Evolutionary conservation across 2,888 invertebrate genomes (phyloP).

Genomic region (Cephus runcator): DNA sequence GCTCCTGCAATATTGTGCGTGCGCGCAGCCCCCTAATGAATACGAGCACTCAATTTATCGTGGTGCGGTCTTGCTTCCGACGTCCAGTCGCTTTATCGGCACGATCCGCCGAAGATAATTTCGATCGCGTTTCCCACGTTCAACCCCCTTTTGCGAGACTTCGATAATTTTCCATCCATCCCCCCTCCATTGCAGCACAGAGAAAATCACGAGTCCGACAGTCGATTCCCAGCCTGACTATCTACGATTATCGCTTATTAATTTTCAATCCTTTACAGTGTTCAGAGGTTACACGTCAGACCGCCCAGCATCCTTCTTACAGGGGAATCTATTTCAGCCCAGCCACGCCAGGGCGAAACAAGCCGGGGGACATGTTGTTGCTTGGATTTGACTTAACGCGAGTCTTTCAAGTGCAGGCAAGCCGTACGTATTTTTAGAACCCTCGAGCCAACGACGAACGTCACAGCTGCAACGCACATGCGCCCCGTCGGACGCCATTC

Average conservation of each 20-base stretch:
- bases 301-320: no score
- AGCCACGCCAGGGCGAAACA: no score
- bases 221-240: background rate
- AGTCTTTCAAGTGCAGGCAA: conserved; percentile 46
- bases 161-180: no score
- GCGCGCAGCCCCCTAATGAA: conserved; percentile 5
- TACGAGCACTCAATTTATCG: conserved; percentile 6
- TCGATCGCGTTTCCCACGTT: background rate
- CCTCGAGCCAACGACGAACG: conserved; percentile 35
- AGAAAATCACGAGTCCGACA: background rate
- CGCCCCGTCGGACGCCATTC: conserved; percentile 43
- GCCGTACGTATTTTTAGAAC: conserved; percentile 55
- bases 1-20: conserved; percentile 25
- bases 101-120: background rate
- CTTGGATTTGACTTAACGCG: no score
- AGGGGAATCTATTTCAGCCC: no score
- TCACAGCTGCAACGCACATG: conserved; percentile 56
- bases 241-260: background rate
- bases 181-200: background rate
- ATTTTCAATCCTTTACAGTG: no score
- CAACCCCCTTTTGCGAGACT: background rate
- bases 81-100: no score
- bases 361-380: no score
- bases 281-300: no score
- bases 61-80: background rate